Base-by-base conservation (phyloP, 2,888 invertebrate genomes). In the Steromphala cineraria region DNA sequence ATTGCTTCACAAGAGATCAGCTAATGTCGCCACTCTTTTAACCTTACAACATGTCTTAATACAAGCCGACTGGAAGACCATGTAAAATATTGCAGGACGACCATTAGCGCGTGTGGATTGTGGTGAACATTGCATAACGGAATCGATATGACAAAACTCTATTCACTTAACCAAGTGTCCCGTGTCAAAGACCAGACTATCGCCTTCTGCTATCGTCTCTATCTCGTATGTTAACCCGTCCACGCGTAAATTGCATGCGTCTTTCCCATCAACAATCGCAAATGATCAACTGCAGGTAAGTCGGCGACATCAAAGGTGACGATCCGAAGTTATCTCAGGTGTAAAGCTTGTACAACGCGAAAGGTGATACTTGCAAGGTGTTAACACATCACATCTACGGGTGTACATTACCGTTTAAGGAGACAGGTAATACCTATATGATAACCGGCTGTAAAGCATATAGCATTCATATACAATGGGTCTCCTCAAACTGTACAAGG, bases 271-370 rank as follows among this genome's bases (percentile, higher is more conserved):
- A 36, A 31, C 36, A 10, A 71, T 36, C 19, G 40, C 36, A 31
- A 19, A 36, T 71, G 19, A 40, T 10, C 10, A 0, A 36, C n/a
- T 36, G 19, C 71, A 19, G 28, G 71, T 36, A 36, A 19, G 31
- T 71, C 71, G 71, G 40, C 31, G 36, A 71, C 71, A 71, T 71
- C 71, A 71, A 36, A 71, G 71, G 71, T 71, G 71, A 71, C 36
- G 71, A 71, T 71, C 40, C 71, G 36, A 71, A 36, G 19, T 36
- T 31, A 36, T 71, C 19, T 71, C 40, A 71, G 40, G 40, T 71
- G 71, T 31, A 15, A 31, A 71, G 28, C 24, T 28, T 24, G 62
- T 62, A 28, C 62, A 62, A 62, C n/a, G 19, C 71, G 71, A 71
- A 10, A 71, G 71, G 71, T 71, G 40, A 19, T 19, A 15, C 71